Evolutionary conservation across 2,797 vertebrate genomes (phyloP), one percentile per base, ranked within the genome.

Genomic region (Botia kubotai): DNA sequence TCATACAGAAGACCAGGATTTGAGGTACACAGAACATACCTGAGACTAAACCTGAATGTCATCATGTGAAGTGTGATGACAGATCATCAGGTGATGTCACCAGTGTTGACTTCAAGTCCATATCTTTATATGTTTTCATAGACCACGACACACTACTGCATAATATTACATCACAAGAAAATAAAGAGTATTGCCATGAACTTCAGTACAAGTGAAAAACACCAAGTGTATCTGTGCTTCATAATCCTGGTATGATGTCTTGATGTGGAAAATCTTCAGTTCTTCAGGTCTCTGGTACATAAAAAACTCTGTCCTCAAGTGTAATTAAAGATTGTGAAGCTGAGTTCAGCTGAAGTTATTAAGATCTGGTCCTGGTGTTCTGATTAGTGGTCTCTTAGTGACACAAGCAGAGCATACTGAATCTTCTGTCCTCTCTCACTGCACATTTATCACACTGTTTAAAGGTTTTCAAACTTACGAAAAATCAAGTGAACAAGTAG

Each of bases 21-120:
- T 23, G 3, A 60, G n/a, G 12, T 48, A 2, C 46, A 82, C 60
- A 39, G 36, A 92, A 89, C 91, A 91, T 12, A 1, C 89, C 87
- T 86, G 65, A 29, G 1, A 46, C 69, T 36, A n/a, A 65, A 65
- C 36, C 16, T 39, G 6, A 39, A 39, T 39, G 36, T 39, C 6
- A 39, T 8, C 36, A 39, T 39, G 36, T 39, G 36, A 39, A 39
- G 36, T 39, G 36, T 39, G 36, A 8, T 39, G 4, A 39, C 6
- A 39, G 5, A 6, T 39, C 14, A 17, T 62, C 1, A 29, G 12
- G 11, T 13, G 23, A 26, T 12, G 11, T 21, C n/a, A 6, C 12
- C 13, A 29, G 23, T 62, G 58, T 62, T 26, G 57, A 60, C 57
- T 26, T 60, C 8, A 1, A 14, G 13, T 62, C 23, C 23, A 62